Conservation (phyloP, 2,888 invertebrate species). For the Scrobipalpa costella region DNA sequence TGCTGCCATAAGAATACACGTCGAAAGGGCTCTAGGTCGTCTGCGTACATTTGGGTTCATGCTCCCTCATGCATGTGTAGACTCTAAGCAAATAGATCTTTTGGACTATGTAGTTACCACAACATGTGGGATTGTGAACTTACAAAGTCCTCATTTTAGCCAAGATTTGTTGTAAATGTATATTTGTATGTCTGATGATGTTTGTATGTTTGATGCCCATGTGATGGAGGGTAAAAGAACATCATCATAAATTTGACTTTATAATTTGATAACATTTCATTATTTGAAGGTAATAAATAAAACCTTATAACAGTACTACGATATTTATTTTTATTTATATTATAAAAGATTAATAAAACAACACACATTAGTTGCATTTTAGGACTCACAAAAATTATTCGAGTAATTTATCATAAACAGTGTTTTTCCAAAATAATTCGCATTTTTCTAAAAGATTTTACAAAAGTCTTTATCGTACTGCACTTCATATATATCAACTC, state of each 20-base stretch:
- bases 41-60: conserved; percentile 25
- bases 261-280: no score
- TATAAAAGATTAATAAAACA: background rate
- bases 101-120: conserved; percentile 29
- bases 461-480: conserved; percentile 27
- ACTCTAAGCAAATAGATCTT: conserved; percentile 29
- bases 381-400: background rate
- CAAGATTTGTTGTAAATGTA: background rate
- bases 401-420: conserved; percentile 22
- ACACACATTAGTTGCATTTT: background rate
- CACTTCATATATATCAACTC: conserved; percentile 25
- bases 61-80: conserved; percentile 31
- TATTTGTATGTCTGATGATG: no score
- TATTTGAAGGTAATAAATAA: background rate
- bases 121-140: conserved; percentile 30
- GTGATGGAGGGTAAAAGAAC: no score
- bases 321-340: background rate
- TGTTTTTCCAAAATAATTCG: conserved; percentile 14
- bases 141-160: conserved; percentile 26
- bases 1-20: conserved; percentile 30
- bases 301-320: background rate
- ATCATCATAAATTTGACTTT: no score
- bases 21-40: conserved; percentile 27
- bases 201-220: no score
- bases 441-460: conserved; percentile 23